These are phyloP conservation scores for Chinchilla lanigera DNA, from an alignment of 2,113 vertebrate species.

Conservation along the genomic window DNA sequence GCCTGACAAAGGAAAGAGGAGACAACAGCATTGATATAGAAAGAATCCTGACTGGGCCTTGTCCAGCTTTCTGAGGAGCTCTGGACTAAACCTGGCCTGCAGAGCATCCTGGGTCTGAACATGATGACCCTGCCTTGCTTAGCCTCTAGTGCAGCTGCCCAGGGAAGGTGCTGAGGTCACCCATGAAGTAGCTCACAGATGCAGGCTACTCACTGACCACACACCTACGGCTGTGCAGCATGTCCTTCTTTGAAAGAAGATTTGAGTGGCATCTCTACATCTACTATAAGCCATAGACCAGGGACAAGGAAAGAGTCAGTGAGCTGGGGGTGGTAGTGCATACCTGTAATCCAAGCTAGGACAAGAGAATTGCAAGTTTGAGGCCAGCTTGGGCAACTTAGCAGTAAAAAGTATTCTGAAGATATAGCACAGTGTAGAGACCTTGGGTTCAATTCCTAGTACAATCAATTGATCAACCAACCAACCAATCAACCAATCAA, in stretches of 20 bases:
- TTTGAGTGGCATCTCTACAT: fast-evolving
- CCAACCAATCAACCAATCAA: not conserved
- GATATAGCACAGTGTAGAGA: not conserved
- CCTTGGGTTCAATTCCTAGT: not conserved
- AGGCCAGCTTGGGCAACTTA: not conserved
- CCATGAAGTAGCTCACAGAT: too few species aligned
- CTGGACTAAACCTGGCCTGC: not conserved
- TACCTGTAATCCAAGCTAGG: not conserved
- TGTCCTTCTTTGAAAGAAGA: not conserved
- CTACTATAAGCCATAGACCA: not conserved
- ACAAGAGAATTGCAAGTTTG: not conserved
- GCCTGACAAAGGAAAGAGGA: not conserved
- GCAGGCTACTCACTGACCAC: too few species aligned
- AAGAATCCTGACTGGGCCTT: not conserved
- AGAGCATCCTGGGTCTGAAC: not conserved
- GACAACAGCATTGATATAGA: not conserved
- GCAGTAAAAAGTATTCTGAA: not conserved
- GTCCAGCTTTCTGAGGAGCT: not conserved
- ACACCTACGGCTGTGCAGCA: fast-evolving
- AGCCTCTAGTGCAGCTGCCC: fast-evolving
- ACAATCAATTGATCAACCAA: too few species aligned
- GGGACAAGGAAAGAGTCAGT: not conserved
- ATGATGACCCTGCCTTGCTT: fast-evolving
- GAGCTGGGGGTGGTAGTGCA: not conserved
- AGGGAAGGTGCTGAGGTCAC: too few species aligned